Conservation (phyloP, 2,797 vertebrate genomes). For the Novumbra hubbsi region DNA sequence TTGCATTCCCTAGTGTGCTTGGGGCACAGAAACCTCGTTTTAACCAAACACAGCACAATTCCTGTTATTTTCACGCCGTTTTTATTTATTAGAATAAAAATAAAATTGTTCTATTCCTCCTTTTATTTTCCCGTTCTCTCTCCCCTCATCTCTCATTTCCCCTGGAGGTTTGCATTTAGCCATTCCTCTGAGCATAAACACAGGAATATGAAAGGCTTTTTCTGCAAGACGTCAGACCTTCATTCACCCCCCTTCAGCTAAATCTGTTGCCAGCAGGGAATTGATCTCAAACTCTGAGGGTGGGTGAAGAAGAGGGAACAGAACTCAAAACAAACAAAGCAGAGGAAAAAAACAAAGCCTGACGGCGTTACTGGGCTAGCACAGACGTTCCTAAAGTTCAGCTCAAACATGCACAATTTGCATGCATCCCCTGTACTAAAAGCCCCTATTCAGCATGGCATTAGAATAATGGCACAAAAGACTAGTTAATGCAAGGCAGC, state of each 20-base stretch:
- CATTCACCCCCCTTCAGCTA: constrained; percentile 35
- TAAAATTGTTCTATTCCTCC: constrained; percentile 19
- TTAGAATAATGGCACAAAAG: constrained; percentile 45
- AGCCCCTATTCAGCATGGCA: constrained; percentile 57
- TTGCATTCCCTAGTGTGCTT: constrained; percentile 9
- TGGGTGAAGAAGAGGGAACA: constrained; percentile 24
- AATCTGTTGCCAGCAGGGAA: constrained; percentile 38
- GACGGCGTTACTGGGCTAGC: constrained; percentile 42
- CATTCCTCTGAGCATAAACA: constrained; percentile 46
- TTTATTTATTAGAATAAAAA: constrained; percentile 30
- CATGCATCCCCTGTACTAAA: constrained; percentile 58
- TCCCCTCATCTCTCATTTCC: constrained; percentile 16
- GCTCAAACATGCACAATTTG: constrained; percentile 65
- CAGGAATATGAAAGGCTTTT: constrained; percentile 48
- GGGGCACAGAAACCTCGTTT: constrained; percentile 30
- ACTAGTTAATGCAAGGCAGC: constrained; percentile 54
- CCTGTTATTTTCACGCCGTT: constrained; percentile 15
- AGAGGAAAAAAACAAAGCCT: constrained; percentile 52
- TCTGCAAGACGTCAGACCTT: constrained; percentile 43
- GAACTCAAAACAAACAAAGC: constrained; percentile 59
- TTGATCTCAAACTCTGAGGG: constrained; percentile 43
- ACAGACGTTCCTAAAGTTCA: constrained; percentile 58
- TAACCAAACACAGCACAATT: constrained; percentile 24
- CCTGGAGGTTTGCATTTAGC: constrained; percentile 52
- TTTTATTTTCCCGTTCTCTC: constrained; percentile 26